Conservation (phyloP, 2,113 vertebrate genomes). For the Cyprinodon tularosa region DNA sequence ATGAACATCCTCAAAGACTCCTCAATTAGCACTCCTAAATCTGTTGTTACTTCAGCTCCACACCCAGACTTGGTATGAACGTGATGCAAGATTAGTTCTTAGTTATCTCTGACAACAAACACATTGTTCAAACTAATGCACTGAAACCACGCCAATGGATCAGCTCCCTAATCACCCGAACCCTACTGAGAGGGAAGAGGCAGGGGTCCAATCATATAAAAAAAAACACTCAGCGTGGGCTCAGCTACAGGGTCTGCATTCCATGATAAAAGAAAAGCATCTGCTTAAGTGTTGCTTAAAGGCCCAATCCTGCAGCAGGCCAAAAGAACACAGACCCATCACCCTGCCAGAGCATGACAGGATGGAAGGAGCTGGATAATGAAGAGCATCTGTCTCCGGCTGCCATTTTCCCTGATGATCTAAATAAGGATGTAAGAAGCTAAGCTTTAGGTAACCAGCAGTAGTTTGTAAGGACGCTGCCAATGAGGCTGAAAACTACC, state of each 20-base stretch:
- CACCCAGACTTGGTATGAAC: slow-evolving; percentile 40
- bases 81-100: slow-evolving; percentile 64
- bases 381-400: slow-evolving; percentile 30
- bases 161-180: slow-evolving; percentile 68
- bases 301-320: slow-evolving; percentile 51
- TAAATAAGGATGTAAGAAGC: neutral
- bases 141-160: slow-evolving; percentile 58
- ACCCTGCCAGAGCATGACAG: slow-evolving; percentile 5
- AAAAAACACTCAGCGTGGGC: slow-evolving; percentile 64
- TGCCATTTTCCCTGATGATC: slow-evolving; percentile 5
- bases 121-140: slow-evolving; percentile 68
- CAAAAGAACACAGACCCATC: slow-evolving; percentile 39
- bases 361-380: slow-evolving; percentile 22
- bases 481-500: neutral
- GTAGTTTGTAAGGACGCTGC: neutral
- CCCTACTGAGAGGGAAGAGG: slow-evolving; percentile 57
- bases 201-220: slow-evolving; percentile 64
- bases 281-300: slow-evolving; percentile 62
- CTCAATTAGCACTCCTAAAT: slow-evolving; percentile 47
- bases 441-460: neutral
- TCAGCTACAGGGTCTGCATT: slow-evolving; percentile 38
- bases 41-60: slow-evolving; percentile 42
- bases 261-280: slow-evolving; percentile 70
- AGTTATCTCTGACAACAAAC: slow-evolving; percentile 69
- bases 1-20: slow-evolving; percentile 53